phyloP scores from a whole-genome alignment of 2,797 vertebrate species.

The Neosilurus mollespiculum region DNA sequence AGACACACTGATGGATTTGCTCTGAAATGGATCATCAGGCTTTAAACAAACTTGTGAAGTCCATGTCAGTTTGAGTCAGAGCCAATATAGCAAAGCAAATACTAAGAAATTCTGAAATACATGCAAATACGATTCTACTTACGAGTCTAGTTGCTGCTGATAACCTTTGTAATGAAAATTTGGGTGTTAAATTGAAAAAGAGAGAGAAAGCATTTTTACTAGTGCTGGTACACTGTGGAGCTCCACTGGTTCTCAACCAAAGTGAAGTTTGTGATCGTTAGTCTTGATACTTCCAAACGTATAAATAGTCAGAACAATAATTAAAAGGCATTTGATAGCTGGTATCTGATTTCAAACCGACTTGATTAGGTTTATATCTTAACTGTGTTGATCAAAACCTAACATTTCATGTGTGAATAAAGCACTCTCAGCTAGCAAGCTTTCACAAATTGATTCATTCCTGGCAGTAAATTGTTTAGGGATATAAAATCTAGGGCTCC shows the following conservation, averaged over 20 bases:
- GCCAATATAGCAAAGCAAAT: not conserved
- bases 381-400: not conserved
- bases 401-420: not conserved
- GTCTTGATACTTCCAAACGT: not conserved
- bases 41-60: not conserved
- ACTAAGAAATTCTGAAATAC: not conserved
- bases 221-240: not conserved
- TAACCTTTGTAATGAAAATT: not conserved
- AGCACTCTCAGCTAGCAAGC: not conserved
- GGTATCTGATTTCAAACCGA: not conserved
- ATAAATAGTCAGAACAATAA: not conserved
- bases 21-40: not conserved
- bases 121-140: not conserved
- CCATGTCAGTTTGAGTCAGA: not conserved
- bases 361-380: not conserved
- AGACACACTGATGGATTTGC: not conserved
- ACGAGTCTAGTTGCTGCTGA: not conserved
- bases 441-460: not conserved
- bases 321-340: not conserved
- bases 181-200: not conserved
- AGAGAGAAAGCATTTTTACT: not conserved
- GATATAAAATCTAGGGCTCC: too few relatives aligned
- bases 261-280: not conserved
- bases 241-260: not conserved
- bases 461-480: not conserved